These are phyloP conservation scores for Anhinga anhinga DNA, from an alignment of 2,113 vertebrate species.

Conservation along the genomic window DNA sequence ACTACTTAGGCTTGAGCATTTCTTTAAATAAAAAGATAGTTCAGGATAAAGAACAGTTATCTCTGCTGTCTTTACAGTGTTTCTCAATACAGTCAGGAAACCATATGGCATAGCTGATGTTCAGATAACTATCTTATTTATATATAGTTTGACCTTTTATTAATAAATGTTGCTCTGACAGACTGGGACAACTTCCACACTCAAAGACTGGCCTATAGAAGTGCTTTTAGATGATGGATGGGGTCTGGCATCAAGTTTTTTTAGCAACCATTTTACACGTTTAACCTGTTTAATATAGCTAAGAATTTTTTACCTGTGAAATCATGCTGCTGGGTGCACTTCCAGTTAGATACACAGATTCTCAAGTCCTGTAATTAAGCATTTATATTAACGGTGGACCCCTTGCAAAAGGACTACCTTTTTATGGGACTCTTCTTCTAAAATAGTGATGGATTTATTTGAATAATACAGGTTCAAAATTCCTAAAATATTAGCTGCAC, in stretches of 20 bases:
- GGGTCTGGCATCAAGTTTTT: not conserved
- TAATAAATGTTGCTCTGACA: not conserved
- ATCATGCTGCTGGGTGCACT: not conserved
- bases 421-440: not conserved
- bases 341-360: not conserved
- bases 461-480: not conserved
- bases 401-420: not conserved
- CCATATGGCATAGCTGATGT: not conserved
- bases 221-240: not conserved
- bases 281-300: not conserved
- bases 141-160: not conserved
- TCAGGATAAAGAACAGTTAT: not conserved
- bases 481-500: not conserved
- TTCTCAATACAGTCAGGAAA: not conserved
- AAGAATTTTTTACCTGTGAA: not conserved
- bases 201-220: not conserved
- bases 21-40: not conserved
- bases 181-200: not conserved
- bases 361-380: not conserved
- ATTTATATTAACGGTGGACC: not conserved
- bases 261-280: not conserved
- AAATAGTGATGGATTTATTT: not conserved
- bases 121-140: not conserved
- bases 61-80: not conserved
- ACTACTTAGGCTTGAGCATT: not conserved